A percentile compares a stretch with the other conserved stretches of the same genome.
These are phyloP conservation scores for Aulostomus chinensis DNA, from an alignment of 2,797 vertebrate species.

Conservation along the genomic window DNA sequence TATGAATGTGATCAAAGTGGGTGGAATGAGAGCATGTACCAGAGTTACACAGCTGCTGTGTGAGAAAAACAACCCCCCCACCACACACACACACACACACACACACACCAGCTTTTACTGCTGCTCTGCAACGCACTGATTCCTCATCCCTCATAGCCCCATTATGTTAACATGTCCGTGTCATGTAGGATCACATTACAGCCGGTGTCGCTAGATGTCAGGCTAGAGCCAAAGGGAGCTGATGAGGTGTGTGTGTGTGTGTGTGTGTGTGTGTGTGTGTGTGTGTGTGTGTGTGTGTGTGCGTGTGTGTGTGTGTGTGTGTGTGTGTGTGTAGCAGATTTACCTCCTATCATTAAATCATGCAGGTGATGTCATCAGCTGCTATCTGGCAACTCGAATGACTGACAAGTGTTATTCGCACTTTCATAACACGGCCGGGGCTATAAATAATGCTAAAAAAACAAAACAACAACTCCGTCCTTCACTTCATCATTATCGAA, in stretches of 20 bases:
- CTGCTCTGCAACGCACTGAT: constrained; percentile 12
- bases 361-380: constrained; percentile 53
- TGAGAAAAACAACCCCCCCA: no score
- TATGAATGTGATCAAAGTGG: no score
- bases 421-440: constrained; percentile 1
- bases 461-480: constrained; percentile 6
- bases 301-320: constrained; percentile 10
- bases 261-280: constrained; percentile 7
- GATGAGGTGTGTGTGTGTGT: constrained; percentile 21
- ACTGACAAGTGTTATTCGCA: constrained; percentile 18
- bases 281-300: constrained; percentile 11
- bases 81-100: constrained; percentile 2
- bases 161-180: constrained; percentile 42
- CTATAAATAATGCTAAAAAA: no score
- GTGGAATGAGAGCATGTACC: not conserved
- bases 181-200: constrained; percentile 53
- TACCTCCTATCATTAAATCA: constrained; percentile 50
- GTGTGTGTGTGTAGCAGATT: constrained; percentile 27
- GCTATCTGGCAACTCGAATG: not conserved
- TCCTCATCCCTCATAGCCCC: constrained; percentile 18
- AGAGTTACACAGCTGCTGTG: constrained; percentile 3
- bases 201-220: constrained; percentile 92
- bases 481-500: not conserved
- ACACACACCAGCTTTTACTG: not conserved
- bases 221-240: constrained; percentile 84